Evolutionary conservation across 2,797 vertebrate species (phyloP), one percentile per base, ranked within the genome.

Genomic region (Macroramphosus scolopax): DNA sequence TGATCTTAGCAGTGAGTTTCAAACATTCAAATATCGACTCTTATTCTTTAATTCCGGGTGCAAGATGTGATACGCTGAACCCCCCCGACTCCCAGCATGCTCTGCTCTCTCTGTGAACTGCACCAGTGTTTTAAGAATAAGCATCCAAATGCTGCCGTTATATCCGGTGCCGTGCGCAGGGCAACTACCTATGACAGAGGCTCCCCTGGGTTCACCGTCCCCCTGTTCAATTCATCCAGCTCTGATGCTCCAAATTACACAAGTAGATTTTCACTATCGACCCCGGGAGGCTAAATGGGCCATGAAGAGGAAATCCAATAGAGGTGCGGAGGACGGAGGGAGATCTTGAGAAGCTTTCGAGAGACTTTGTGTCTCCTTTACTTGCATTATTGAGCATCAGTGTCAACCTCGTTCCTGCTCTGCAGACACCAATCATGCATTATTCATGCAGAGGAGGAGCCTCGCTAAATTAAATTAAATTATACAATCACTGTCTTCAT

Each of bases 401-500:
- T 61, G 74, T 67, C 63, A 61, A 17, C 45, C 42, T 37, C 12
- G 46, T 75, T 74, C 34, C 57, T 51, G 13, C 29, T 41, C 68
- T 42, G 20, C 11, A 43, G 50, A 64, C 65, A 57, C 64, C n/a
- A 51, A 42, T 28, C 49, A 38, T 79, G 63, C 33, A 63, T 81
- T 77, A 75, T 79, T 82, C 76, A 81, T 57, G 6, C 15, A 25
- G 8, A 35, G 64, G 50, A 54, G 50, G 51, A 61, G 44, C 39
- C 11, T n/a, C n/a, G n/a, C n/a, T n/a, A n/a, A n/a, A 54, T 37
- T 51, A 36, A 37, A 65, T 54, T 48, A 34, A 62, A 80, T 63
- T 45, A 63, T 55, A 37, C 49, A 62, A 40, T 68, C 60, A 61
- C 63, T 12, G 38, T 52, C 26, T 48, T 51, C 33, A 10, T 57